Evolutionary conservation across 2,113 vertebrate genomes (phyloP).

Genomic region (Datnioides undecimradiatus): DNA sequence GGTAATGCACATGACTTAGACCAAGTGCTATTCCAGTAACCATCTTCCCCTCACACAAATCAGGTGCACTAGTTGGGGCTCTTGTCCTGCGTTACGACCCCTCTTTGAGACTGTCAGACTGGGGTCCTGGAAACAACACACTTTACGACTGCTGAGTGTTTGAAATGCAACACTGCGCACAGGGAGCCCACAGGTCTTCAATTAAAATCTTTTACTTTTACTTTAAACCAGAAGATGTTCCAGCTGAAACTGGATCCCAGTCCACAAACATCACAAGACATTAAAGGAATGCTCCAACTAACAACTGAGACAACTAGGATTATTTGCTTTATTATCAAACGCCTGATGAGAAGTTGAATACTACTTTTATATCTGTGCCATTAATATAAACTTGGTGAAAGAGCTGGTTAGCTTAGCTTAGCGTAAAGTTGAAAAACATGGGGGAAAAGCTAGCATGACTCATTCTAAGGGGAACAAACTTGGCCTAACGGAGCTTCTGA

Average conservation of each 20-base stretch:
- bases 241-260: conserved; percentile 4
- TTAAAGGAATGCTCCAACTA: neutral
- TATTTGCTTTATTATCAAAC: neutral
- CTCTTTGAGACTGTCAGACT: conserved; percentile 45
- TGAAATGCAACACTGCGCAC: conserved; percentile 60
- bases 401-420: neutral
- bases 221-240: conserved; percentile 25
- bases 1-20: conserved; percentile 55
- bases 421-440: neutral
- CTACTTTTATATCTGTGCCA: neutral
- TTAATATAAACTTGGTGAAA: neutral
- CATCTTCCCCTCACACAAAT: conserved; percentile 52
- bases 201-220: neutral
- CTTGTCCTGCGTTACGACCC: conserved; percentile 35
- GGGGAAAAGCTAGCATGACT: too few species aligned
- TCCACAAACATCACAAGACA: conserved; percentile 1
- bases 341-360: neutral
- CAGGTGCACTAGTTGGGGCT: conserved; percentile 47
- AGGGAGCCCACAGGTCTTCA: neutral
- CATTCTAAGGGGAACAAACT: neutral
- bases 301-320: too few species aligned
- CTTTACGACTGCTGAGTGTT: conserved; percentile 45
- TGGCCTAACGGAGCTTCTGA: neutral
- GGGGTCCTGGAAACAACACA: conserved; percentile 28
- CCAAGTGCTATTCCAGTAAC: conserved; percentile 50